Conservation (phyloP, 2,797 vertebrate genomes). For the Sebastes steindachneri region DNA sequence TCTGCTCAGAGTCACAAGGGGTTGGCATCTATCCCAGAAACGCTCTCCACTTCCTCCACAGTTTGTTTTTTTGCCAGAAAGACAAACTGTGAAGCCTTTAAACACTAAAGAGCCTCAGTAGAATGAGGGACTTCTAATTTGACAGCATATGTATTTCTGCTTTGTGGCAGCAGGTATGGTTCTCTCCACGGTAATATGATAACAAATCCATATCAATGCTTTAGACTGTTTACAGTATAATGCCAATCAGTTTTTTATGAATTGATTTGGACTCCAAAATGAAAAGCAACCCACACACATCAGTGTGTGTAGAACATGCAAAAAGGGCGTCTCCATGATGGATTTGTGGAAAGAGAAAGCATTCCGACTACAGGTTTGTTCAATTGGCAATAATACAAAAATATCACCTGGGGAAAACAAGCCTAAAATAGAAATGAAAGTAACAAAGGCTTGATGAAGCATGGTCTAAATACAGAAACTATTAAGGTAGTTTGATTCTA, state of each 20-base stretch:
- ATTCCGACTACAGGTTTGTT: neutral
- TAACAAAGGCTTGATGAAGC: no score
- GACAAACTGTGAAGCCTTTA: neutral
- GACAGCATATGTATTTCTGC: neutral
- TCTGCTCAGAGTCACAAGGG: neutral
- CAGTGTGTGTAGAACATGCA: neutral
- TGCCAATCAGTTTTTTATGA: neutral
- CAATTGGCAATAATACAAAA: no score
- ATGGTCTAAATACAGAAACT: no score
- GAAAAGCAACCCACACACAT: neutral
- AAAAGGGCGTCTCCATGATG: neutral
- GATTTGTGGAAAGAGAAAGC: neutral
- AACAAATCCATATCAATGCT: neutral
- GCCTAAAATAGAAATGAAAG: no score
- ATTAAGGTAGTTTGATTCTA: no score
- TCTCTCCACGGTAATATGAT: neutral
- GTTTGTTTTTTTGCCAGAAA: neutral
- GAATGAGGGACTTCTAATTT: neutral
- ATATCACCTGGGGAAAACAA: no score
- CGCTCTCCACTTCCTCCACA: slow-evolving; percentile 17
- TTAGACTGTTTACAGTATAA: neutral
- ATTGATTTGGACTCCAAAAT: neutral
- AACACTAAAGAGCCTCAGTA: neutral
- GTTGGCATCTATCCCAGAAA: slow-evolving; percentile 26
- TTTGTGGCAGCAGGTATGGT: neutral